Conservation (phyloP, 2,113 vertebrate species). For the Oriolus oriolus region DNA sequence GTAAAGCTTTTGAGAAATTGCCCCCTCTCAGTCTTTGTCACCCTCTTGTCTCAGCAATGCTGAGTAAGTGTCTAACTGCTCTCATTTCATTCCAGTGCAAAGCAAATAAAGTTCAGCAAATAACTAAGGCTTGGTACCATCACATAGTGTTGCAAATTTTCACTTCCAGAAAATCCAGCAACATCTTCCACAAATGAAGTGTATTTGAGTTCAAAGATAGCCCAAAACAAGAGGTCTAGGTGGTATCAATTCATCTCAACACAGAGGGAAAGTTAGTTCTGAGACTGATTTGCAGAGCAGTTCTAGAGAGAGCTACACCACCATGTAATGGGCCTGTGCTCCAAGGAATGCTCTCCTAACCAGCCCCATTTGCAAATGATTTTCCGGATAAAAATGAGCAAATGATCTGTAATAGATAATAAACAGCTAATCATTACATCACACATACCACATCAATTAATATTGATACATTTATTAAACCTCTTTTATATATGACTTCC, state of each 20-base stretch:
- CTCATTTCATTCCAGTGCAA: background rate
- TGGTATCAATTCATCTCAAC: background rate
- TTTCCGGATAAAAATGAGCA: slow-evolving; percentile 26
- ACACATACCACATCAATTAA: slow-evolving; percentile 27
- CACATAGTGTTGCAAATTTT: background rate
- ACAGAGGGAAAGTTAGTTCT: background rate
- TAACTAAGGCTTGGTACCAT: background rate
- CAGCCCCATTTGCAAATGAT: background rate
- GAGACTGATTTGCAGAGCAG: background rate
- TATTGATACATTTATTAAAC: background rate
- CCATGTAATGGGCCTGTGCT: background rate
- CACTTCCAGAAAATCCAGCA: background rate
- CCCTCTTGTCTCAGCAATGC: background rate
- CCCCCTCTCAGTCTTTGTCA: background rate
- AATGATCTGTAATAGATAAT: background rate
- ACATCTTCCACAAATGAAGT: background rate
- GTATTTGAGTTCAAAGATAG: background rate
- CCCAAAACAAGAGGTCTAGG: background rate
- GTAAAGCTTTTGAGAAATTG: background rate
- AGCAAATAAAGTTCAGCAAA: background rate
- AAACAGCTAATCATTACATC: slow-evolving; percentile 36
- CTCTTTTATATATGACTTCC: background rate
- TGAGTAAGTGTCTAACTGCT: background rate
- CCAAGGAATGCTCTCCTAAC: background rate
- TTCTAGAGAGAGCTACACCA: background rate